Base-by-base conservation (phyloP, 2,797 vertebrate species). In the Babyrousa celebensis region DNA sequence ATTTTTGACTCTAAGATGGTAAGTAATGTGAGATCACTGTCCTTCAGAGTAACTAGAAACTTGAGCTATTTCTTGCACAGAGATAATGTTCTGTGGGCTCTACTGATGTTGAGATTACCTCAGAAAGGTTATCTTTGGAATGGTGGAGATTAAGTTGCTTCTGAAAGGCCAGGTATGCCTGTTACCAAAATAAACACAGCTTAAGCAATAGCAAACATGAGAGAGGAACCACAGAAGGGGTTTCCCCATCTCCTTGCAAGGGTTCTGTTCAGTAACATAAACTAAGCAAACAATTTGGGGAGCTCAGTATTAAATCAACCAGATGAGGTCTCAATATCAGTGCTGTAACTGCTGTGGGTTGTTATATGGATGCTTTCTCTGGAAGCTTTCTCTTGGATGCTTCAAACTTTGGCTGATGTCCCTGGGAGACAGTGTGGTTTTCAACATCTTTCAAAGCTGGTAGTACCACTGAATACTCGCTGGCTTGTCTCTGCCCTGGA, bases 141-240 rank as follows among this genome's bases (percentile, higher is more conserved):
- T 75, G 48, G 82, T 72, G 16, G 74, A 74, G 93, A 94, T 93
- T 78, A 89, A 89, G 52, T 77, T 96, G 62, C 93, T 77, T 68
- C 54, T 93, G 85, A 56, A 96, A 94, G 56, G 71, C 83, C 86
- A 95, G 95, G 79, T 96, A 86, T 85, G 95, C 40, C 74, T 95
- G 75, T 90, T 95, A 93, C 89, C 93, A 96, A 96, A 97, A 97
- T 74, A 97, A 93, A 98, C 48, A 95, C 48, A 29, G 52, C 52
- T 72, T 72, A 92, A 85, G 77, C 87, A 75, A 93, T n/a, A 68
- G 87, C 52, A 91, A 87, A 96, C 80, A 95, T 0, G 11, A 71
- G 72, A 83, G n/a, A 89, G 67, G 52, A 83, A 74, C 25, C 20
- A 78, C 36, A 83, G 70, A 60, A n/a, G 3, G n/a, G 23, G 74